Evolutionary conservation across 2,113 vertebrate genomes (phyloP), one percentile per base, ranked within the genome.

Genomic region (Oryzias curvinotus): DNA sequence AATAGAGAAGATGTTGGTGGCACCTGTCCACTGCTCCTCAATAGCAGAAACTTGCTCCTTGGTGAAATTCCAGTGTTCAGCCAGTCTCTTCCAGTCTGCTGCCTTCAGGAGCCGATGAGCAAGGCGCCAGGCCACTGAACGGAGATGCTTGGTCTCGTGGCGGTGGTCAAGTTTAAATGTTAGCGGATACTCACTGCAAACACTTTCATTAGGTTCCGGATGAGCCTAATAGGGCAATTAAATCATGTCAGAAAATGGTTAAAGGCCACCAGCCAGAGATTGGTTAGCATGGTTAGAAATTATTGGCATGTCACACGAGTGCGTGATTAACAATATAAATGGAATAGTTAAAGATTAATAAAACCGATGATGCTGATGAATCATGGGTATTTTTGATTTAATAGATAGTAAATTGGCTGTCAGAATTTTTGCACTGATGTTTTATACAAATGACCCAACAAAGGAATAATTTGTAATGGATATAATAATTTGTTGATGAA

Each of bases 131-230:
- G 93, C 89, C n/a, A 85, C 86, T 0, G 49, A 82, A 17, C 91
- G 87, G 17, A 96, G 70, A 63, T 87, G 88, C 81, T 91, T 94
- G 41, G 90, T 96, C 71, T 94, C 88, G 12, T n/a, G 23, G 23
- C 90, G 92, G 1, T 95, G 96, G 82, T 97, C 96, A 63, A 93
- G 93, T 88, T 94, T 96, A 86, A 98, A 98, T 48, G 92, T 93
- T 68, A 96, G 65, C 0, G 83, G 54, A 44, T 74, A 87, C 68
- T 88, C 82, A 57, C 57, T 85, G 76, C 82, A 71, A 57, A 78
- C 63, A 2, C 65, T 86, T 62, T 81, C 81, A 76, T 77, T 71
- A 44, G 63, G 79, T 69, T 81, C 86, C 0, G 73, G 23, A 62
- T 84, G 81, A 50, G 77, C 75, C 94, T 97, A 85, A 80, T 88